Base-by-base conservation (phyloP, 2,113 vertebrate genomes). In the Ctenomys sociabilis region DNA sequence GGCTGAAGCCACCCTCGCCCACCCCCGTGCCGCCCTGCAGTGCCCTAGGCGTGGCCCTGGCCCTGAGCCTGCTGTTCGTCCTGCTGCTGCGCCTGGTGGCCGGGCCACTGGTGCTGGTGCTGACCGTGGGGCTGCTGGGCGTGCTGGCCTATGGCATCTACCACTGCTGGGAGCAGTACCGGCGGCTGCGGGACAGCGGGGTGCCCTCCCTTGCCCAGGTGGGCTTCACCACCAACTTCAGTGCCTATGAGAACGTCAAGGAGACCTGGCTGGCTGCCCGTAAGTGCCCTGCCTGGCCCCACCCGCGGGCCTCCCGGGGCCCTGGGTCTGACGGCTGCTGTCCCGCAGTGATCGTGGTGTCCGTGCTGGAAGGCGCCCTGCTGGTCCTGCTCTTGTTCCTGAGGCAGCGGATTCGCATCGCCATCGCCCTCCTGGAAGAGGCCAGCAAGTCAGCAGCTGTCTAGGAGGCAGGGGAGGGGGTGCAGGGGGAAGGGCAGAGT, bases 221-320 rank as follows among this genome's bases (percentile, higher is more conserved):
- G 9, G 99, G 99, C 43, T 98, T 99, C 97, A 99, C 98, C 94
- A 98, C 98, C 57, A 97, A 99, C 95, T 85, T 99, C n/a, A 77
- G 97, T 0, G 98, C 98, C 95, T 99, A 99, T 91, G 93, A 98
- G 88, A 98, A 98, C 11, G 98, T 99, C 57, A 98, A 99, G 90
- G 99, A 99, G 98, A 99, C 99, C 12, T 99, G 99, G 99, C 98
- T 99, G 95, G 99, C 98, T 0, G 99, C 99, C 96, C 83, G 99
- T 99, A 97, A 99, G 99, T 96, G 32, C 57, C 70, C 68, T 13
- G 28, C 66, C 45, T 26, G 4, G 35, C 75, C 11, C 3, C 7
- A 0, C 14, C 63, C 1, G 45, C 66, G 22, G 5, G 86, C 2
- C 0, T 43, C 61, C 12, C 0, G 0, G 32, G 40, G 0, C 12